phyloP scores from a whole-genome alignment of 64 coral and sea anemone species.

The Porites lutea region DNA sequence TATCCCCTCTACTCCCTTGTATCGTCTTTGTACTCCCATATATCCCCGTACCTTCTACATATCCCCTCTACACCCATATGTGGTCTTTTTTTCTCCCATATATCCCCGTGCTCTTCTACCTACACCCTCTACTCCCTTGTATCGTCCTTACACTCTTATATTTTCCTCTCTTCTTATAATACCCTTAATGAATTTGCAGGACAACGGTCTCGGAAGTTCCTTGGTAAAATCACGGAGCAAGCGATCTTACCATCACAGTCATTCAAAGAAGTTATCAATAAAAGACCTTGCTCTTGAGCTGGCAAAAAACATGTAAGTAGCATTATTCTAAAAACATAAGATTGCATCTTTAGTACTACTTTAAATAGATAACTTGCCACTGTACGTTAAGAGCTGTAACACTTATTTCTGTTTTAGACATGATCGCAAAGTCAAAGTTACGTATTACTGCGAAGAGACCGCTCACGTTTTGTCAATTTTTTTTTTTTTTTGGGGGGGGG shows the following conservation, averaged over 20 bases:
- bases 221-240: not conserved
- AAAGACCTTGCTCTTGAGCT: conserved; percentile 25
- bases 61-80: too few relatives aligned
- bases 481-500: too few relatives aligned
- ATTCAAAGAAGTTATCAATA: not conserved
- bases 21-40: not conserved
- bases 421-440: too few relatives aligned
- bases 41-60: too few relatives aligned
- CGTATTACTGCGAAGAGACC: too few relatives aligned
- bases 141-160: not conserved
- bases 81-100: not conserved
- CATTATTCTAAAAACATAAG: too few relatives aligned
- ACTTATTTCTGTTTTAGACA: too few relatives aligned
- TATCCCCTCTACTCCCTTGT: not conserved
- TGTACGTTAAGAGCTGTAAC: too few relatives aligned
- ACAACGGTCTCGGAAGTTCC: not conserved
- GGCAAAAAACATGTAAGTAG: conserved; percentile 8
- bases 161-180: not conserved
- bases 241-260: not conserved
- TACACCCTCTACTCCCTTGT: too few relatives aligned
- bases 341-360: too few relatives aligned
- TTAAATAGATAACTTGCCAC: too few relatives aligned
- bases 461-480: too few relatives aligned
- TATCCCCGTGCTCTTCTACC: not conserved
- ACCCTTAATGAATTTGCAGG: not conserved